Percentiles rank a stretch among this genome's conserved stretches.
Evolutionary conservation across 2,888 invertebrate genomes (phyloP).

Genomic region (Orchesellides sinensis): DNA sequence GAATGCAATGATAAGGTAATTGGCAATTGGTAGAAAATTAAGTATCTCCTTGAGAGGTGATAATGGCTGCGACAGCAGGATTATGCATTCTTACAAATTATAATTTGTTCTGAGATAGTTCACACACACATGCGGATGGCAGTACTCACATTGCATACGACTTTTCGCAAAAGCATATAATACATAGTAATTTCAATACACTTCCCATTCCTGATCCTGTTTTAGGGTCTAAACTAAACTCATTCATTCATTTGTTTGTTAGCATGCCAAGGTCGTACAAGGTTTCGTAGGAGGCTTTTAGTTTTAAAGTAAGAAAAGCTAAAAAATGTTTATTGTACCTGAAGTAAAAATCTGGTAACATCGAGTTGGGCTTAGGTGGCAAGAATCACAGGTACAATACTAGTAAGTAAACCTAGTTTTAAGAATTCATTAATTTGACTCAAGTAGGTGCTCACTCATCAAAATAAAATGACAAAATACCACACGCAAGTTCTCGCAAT

Average conservation of each 20-base stretch:
- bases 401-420: too few species aligned
- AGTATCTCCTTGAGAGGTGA: slow-evolving; percentile 2
- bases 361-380: too few species aligned
- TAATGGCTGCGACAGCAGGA: too few species aligned
- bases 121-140: too few species aligned
- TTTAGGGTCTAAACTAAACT: background rate
- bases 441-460: too few species aligned
- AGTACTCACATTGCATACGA: background rate
- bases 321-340: too few species aligned
- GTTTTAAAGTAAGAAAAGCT: too few species aligned
- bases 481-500: too few species aligned
- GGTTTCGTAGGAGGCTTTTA: background rate
- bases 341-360: too few species aligned
- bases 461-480: too few species aligned
- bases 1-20: background rate
- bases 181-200: background rate
- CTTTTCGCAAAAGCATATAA: background rate
- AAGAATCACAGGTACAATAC: too few species aligned
- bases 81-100: background rate
- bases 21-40: background rate
- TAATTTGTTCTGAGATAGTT: slow-evolving; percentile 1
- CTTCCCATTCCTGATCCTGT: slow-evolving; percentile 16
- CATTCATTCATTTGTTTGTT: background rate
- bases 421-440: too few species aligned
- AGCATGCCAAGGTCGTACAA: slow-evolving; percentile 5